phyloP scores from a whole-genome alignment of 2,888 invertebrate species.

The Melanostoma scalare region DNA sequence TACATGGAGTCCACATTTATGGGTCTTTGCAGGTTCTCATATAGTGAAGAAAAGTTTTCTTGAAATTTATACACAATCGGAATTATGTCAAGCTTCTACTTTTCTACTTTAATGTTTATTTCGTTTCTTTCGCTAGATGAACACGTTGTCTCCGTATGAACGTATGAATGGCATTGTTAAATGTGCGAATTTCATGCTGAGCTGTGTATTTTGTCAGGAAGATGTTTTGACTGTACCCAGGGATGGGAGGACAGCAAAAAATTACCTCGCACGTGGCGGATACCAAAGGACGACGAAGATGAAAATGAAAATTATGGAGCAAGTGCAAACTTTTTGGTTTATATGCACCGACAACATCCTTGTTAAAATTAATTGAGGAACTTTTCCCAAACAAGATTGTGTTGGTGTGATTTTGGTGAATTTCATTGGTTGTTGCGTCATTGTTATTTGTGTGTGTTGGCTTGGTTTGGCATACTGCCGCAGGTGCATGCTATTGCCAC shows the following conservation, averaged over 20 bases:
- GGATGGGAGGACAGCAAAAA: not conserved
- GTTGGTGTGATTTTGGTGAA: conserved; percentile 45
- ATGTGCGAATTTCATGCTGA: conserved; percentile 53
- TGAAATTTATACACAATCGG: conserved; percentile 46
- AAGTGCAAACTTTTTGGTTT: conserved; percentile 51
- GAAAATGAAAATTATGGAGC: not conserved
- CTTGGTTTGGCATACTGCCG: conserved; percentile 20
- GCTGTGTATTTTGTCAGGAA: conserved; percentile 35
- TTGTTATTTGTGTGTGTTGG: conserved; percentile 45
- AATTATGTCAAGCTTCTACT: conserved; percentile 54
- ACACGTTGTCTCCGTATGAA: conserved; percentile 57
- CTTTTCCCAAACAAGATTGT: conserved; percentile 61
- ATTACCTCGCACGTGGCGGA: conserved; percentile 14
- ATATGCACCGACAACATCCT: conserved; percentile 51
- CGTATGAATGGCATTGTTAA: conserved; percentile 64
- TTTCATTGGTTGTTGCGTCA: conserved; percentile 59
- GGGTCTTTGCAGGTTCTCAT: no score
- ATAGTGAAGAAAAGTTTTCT: conserved; percentile 6
- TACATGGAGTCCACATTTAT: conserved; percentile 5
- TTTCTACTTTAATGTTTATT: conserved; percentile 1
- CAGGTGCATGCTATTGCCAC: conserved; percentile 57
- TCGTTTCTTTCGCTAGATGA: conserved; percentile 22
- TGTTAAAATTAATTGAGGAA: conserved; percentile 70
- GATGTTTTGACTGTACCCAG: conserved; percentile 7
- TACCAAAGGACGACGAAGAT: not conserved